These are phyloP conservation scores for Xanthostigma xanthostigma DNA, from an alignment of 2,888 invertebrate species.

Conservation along the genomic window DNA sequence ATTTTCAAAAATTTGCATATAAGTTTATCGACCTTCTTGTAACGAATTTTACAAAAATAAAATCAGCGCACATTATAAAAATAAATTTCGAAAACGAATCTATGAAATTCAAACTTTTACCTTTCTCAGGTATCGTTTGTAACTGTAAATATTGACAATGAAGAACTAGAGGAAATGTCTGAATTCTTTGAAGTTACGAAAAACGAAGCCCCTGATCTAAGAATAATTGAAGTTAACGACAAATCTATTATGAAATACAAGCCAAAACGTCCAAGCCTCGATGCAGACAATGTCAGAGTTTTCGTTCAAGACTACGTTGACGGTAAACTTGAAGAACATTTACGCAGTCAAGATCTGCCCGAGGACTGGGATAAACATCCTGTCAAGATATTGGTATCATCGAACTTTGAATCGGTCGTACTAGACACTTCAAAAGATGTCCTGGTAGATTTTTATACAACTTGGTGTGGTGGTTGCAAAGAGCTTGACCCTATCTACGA, in stretches of 20 bases:
- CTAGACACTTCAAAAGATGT: conserved; percentile 79
- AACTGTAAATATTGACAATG: conserved; percentile 85
- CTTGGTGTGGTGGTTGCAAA: conserved; percentile 99
- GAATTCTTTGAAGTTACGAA: conserved; percentile 99
- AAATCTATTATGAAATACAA: conserved; percentile 93
- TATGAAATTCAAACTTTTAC: neutral
- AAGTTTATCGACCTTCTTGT: neutral
- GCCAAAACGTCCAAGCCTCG: conserved; percentile 60
- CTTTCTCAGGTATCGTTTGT: conserved; percentile 68
- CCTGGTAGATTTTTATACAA: conserved; percentile 97
- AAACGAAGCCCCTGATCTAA: conserved; percentile 75
- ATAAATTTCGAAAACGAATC: neutral
- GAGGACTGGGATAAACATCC: conserved; percentile 94
- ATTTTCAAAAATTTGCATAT: no score
- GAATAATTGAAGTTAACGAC: conserved; percentile 88
- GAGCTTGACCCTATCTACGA: conserved; percentile 95
- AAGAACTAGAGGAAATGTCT: conserved; percentile 91
- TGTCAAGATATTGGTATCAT: conserved; percentile 85
- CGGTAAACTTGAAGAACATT: conserved; percentile 87
- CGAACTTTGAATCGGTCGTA: conserved; percentile 90
- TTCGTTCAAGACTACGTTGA: conserved; percentile 85
- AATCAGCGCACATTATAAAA: neutral
- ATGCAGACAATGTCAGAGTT: conserved; percentile 48
- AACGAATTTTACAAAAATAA: neutral
- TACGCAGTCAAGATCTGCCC: conserved; percentile 86